A percentile compares a stretch with the other conserved stretches of the same genome.
Conservation (phyloP, 2,888 invertebrate genomes). For the Cabera pusaria region DNA sequence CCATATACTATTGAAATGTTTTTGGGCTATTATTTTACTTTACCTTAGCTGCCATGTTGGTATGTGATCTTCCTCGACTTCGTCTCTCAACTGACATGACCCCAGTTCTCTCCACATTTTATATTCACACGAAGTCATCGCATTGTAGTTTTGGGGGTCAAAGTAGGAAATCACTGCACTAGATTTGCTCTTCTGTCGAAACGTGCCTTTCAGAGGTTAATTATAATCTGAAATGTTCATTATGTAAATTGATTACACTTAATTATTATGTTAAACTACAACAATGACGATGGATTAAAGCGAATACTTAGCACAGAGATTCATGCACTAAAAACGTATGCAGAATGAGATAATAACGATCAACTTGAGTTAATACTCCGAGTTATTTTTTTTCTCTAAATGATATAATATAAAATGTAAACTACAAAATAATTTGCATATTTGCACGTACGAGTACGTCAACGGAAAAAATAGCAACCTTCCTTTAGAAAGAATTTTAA, state of each 20-base stretch:
- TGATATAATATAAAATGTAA: too few relatives aligned
- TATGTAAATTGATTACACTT: slow-evolving; percentile 50
- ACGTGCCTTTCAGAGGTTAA: slow-evolving; percentile 51
- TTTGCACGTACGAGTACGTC: too few relatives aligned
- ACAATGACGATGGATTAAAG: slow-evolving; percentile 38
- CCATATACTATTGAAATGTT: too few relatives aligned
- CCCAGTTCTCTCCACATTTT: slow-evolving; percentile 49
- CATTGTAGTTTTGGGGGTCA: slow-evolving; percentile 60
- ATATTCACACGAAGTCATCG: slow-evolving; percentile 52
- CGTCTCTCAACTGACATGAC: slow-evolving; percentile 51
- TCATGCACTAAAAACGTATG: background rate
- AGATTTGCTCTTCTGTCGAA: slow-evolving; percentile 45
- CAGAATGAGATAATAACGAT: too few relatives aligned
- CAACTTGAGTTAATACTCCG: too few relatives aligned
- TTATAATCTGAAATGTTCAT: slow-evolving; percentile 49
- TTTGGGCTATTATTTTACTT: slow-evolving; percentile 15
- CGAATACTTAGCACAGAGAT: slow-evolving; percentile 18
- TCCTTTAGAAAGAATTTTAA: background rate
- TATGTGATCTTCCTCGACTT: slow-evolving; percentile 42
- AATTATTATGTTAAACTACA: slow-evolving; percentile 42
- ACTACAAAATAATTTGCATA: too few relatives aligned
- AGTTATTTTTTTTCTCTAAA: too few relatives aligned
- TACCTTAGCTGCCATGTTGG: slow-evolving; percentile 63
- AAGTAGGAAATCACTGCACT: slow-evolving; percentile 52
- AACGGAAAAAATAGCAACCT: background rate